phyloP scores from a whole-genome alignment of 2,113 vertebrate species.

The Sinocyclocheilus rhinocerous region DNA sequence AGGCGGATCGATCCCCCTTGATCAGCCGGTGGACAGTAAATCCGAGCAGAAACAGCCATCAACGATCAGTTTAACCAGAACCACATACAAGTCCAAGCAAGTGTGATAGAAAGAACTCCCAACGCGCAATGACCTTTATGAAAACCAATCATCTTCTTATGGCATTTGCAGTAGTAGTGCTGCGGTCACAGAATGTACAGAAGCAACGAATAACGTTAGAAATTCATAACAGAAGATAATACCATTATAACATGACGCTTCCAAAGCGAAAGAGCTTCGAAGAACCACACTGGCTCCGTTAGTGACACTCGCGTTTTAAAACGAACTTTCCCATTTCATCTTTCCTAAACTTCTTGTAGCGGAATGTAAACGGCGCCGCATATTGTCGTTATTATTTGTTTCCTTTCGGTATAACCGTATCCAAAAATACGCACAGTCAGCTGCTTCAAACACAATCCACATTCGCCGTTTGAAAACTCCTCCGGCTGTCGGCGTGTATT shows the following conservation, averaged over 20 bases:
- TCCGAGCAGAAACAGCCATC: slow-evolving; percentile 64
- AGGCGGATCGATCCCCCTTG: slow-evolving; percentile 49
- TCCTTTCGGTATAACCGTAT: slow-evolving; percentile 44
- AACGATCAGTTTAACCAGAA: slow-evolving; percentile 49
- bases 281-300: background rate
- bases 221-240: background rate
- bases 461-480: slow-evolving; percentile 25
- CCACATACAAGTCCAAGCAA: slow-evolving; percentile 27
- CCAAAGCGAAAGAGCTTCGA: background rate
- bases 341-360: slow-evolving; percentile 32
- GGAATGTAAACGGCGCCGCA: slow-evolving; percentile 3
- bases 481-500: background rate
- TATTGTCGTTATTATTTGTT: slow-evolving; percentile 26
- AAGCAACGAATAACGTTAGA: background rate
- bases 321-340: slow-evolving; percentile 35
- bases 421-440: slow-evolving; percentile 70
- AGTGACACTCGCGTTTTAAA: slow-evolving; percentile 19
- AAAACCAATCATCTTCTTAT: slow-evolving; percentile 7
- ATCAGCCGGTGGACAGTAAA: slow-evolving; percentile 48
- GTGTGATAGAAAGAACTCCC: background rate
- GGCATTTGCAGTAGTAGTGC: background rate
- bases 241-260: background rate
- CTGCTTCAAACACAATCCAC: slow-evolving; percentile 52
- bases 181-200: background rate
- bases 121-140: slow-evolving; percentile 28